Evolutionary conservation across 2,888 invertebrate species (phyloP), one percentile per base, ranked within the genome.

Genomic region (Epinotia demarniana): DNA sequence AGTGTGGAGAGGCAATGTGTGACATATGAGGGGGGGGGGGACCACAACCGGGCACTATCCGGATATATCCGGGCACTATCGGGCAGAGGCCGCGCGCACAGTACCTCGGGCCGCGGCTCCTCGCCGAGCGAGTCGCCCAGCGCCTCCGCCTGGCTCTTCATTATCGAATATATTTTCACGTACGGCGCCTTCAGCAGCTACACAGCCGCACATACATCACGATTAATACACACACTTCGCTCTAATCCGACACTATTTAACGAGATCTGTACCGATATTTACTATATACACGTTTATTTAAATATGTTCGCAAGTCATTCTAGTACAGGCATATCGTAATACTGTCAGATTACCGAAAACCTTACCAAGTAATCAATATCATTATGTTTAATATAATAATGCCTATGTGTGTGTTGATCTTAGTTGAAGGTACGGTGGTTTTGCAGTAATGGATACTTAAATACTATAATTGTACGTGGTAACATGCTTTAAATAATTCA

Each of bases 141-240:
- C 86, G 94, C 95, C 92, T 96, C 96, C 88, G 96, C 97, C 95
- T 97, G 97, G 95, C 97, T 98, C 97, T 98, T 98, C 96, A 98
- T 97, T 95, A 98, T 97, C 95, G 96, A 97, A 97, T 98, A 98
- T 96, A 98, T 97, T 96, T 98, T 98, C 95, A 97, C 97, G 95
- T 98, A 98, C 90, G 98, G 98, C 94, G 98, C 98, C 97, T 98
- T 98, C 96, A 98, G 97, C 95, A 98, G 97, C 98, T 98, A 94
- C 91, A 84, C 86, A 84, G 79, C 84, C 84, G 86, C 70, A 86
- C 82, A 86, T 77, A 79, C 70, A 75, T 66, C 76, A 79, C 79
- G 77, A 82, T 84, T 83, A 84, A 79, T 79, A 79, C 78, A 75
- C 58, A 63, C 16, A 53, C 23, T 16, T 43, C 66, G 18, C 66